Percentiles rank a stretch among this genome's conserved stretches.
These are phyloP conservation scores for Plagiodera versicolora DNA, from an alignment of 2,888 invertebrate genomes.

Conservation along the genomic window DNA sequence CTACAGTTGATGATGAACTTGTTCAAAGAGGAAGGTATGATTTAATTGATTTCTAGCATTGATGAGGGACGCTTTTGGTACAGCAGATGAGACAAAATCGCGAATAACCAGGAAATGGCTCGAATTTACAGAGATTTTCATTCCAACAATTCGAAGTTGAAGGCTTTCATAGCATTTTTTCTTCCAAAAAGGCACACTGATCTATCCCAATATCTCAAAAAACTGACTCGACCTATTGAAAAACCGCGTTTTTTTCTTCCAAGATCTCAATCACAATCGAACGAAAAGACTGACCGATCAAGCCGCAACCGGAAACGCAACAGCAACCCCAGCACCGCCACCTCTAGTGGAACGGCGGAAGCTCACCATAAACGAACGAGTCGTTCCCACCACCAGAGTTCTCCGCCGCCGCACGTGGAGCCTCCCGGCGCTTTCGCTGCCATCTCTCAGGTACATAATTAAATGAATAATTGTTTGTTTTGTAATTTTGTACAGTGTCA, in stretches of 20 bases:
- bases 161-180: no score
- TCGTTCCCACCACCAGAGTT: constrained; percentile 38
- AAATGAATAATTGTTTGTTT: no score
- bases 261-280: constrained; percentile 49
- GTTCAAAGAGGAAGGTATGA: constrained; percentile 62
- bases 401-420: constrained; percentile 21
- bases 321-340: constrained; percentile 27
- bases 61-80: no score
- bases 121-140: no score
- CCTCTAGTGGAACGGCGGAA: constrained; percentile 5
- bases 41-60: constrained; percentile 1
- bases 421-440: constrained; percentile 41
- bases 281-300: constrained; percentile 42
- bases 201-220: no score
- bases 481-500: no score
- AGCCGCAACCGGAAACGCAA: constrained; percentile 39
- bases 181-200: no score
- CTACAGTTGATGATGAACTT: constrained; percentile 56
- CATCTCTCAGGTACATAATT: constrained; percentile 40
- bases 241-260: not conserved
- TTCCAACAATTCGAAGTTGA: no score
- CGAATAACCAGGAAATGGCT: no score
- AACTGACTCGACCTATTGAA: not conserved
- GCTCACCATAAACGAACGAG: constrained; percentile 46
- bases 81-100: no score